Percentiles rank a stretch among this genome's conserved stretches.
phyloP scores from a whole-genome alignment of 30 jellyfish, hydroid and myxozoan species.

The Morbakka virulenta region DNA sequence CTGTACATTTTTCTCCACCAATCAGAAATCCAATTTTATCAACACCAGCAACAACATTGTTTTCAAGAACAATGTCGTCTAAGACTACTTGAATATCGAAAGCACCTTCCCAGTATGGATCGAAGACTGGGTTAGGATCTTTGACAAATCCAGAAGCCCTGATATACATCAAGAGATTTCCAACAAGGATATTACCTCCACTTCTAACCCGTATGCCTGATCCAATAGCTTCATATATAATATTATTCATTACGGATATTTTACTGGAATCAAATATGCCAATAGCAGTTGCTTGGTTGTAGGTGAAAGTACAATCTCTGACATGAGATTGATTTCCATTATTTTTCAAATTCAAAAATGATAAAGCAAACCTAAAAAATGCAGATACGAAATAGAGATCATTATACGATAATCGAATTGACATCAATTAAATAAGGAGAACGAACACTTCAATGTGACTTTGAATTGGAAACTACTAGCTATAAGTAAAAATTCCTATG shows the following conservation, averaged over 20 bases:
- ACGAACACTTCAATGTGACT: no score
- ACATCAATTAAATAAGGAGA: no score
- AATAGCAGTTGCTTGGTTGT: constrained; percentile 74
- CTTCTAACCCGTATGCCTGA: constrained; percentile 81
- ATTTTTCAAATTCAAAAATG: constrained; percentile 43
- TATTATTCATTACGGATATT: constrained; percentile 67
- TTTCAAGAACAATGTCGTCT: constrained; percentile 62
- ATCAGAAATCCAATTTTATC: constrained; percentile 71
- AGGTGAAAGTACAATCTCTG: constrained; percentile 61
- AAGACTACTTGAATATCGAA: constrained; percentile 46
- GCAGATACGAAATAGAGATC: no score
- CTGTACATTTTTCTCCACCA: constrained; percentile 67
- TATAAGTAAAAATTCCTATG: no score
- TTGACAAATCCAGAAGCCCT: constrained; percentile 55
- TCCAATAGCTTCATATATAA: constrained; percentile 76
- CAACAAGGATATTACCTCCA: constrained; percentile 47
- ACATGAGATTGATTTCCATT: constrained; percentile 73
- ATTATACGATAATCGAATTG: no score
- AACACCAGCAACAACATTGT: constrained; percentile 88
- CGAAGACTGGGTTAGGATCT: constrained; percentile 47
- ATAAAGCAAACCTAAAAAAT: constrained; percentile 53
- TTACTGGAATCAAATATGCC: constrained; percentile 87
- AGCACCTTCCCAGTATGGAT: constrained; percentile 90
- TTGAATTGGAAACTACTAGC: no score
- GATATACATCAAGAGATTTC: constrained; percentile 59